Conservation (phyloP, 1,140 invertebrate genomes). For the Bursaphelenchus mucronatus region DNA sequence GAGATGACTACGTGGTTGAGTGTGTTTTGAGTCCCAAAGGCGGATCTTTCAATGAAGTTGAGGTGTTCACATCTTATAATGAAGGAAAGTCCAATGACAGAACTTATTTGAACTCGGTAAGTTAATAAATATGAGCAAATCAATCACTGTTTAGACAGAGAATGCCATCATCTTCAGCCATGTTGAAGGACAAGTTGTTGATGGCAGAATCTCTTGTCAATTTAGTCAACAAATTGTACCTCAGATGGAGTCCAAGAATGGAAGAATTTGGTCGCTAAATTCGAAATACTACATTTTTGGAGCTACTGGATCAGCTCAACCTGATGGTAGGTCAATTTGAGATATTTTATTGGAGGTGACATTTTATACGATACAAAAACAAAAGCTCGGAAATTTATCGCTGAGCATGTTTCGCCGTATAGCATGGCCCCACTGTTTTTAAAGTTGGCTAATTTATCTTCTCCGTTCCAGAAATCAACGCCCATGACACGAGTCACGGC, state of each 20-base stretch:
- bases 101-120: constrained; percentile 45
- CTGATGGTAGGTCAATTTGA: constrained; percentile 43
- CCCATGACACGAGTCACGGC: constrained; percentile 41
- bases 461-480: constrained; percentile 43
- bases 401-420: background rate
- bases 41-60: constrained; percentile 26
- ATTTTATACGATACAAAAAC: background rate
- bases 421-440: background rate
- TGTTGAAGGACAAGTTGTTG: constrained; percentile 35
- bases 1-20: constrained; percentile 47
- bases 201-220: constrained; percentile 42
- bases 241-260: constrained; percentile 37
- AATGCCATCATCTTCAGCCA: constrained; percentile 28
- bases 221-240: constrained; percentile 46
- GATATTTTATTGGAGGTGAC: background rate
- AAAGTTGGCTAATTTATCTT: constrained; percentile 7
- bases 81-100: constrained; percentile 46
- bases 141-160: constrained; percentile 39
- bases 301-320: constrained; percentile 48
- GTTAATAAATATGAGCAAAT: constrained; percentile 21
- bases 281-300: constrained; percentile 50
- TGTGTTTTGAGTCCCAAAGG: constrained; percentile 35
- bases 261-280: constrained; percentile 39
- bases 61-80: constrained; percentile 50
- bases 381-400: background rate